A percentile compares a stretch with the other conserved stretches of the same genome.
Evolutionary conservation across 2,888 invertebrate genomes (phyloP).

Genomic region (Fragum sueziense): DNA sequence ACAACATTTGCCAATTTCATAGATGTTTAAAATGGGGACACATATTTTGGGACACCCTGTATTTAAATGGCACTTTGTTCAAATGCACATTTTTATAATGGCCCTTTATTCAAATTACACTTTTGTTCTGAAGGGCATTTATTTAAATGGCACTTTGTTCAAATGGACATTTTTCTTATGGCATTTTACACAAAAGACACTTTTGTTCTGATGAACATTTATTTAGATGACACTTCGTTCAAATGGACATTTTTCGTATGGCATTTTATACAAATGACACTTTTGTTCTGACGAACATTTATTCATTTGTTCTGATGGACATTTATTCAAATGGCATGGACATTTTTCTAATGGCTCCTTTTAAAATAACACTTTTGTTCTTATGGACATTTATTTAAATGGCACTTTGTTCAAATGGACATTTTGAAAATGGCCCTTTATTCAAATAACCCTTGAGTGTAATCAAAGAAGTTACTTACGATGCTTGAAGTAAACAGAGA

Average conservation of each 20-base stretch:
- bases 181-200: not conserved
- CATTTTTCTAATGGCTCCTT: too few species aligned
- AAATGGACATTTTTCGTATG: not conserved
- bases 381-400: not conserved
- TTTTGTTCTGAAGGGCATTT: not conserved
- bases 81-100: not conserved
- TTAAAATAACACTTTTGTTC: not conserved
- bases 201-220: too few species aligned
- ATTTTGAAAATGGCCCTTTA: not conserved
- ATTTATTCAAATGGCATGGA: too few species aligned
- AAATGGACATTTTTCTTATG: not conserved
- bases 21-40: too few species aligned
- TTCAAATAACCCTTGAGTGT: not conserved
- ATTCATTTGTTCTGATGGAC: too few species aligned
- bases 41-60: too few species aligned
- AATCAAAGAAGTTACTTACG: slow-evolving; percentile 29
- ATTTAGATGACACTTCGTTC: not conserved
- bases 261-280: too few species aligned
- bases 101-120: not conserved
- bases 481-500: slow-evolving; percentile 34
- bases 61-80: too few species aligned
- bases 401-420: not conserved
- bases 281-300: too few species aligned
- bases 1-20: too few species aligned
- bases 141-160: not conserved